A percentile compares a stretch with the other conserved stretches of the same genome.
Evolutionary conservation across 2,888 invertebrate species (phyloP).

Genomic region (Gonocerus acuteangulatus): DNA sequence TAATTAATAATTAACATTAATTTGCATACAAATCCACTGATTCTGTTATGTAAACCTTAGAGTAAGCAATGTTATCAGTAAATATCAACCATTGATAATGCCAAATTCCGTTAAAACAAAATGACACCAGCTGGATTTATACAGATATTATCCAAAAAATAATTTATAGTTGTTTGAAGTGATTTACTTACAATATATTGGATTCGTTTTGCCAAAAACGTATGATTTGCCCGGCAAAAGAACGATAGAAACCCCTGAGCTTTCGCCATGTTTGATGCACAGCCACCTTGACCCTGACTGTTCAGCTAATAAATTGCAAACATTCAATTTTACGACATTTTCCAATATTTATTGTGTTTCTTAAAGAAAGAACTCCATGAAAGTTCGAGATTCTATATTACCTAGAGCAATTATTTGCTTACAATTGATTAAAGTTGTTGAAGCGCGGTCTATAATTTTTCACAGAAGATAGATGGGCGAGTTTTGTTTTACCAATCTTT

Average conservation of each 20-base stretch:
- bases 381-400: not conserved
- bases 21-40: not conserved
- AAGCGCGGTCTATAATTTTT: constrained; percentile 23
- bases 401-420: not conserved
- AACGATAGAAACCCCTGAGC: too few relatives aligned
- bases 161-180: not conserved
- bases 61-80: too few relatives aligned
- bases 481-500: constrained; percentile 27
- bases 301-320: constrained; percentile 13
- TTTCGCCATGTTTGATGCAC: constrained; percentile 21
- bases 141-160: not conserved
- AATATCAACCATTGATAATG: not conserved
- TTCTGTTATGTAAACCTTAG: not conserved
- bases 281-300: constrained; percentile 24
- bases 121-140: not conserved
- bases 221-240: too few relatives aligned
- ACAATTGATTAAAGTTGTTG: not conserved
- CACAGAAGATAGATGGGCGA: constrained; percentile 20
- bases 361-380: not conserved
- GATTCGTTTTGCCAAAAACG: too few relatives aligned
- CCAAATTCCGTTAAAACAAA: not conserved
- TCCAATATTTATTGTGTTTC: not conserved
- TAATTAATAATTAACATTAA: too few relatives aligned
- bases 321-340: constrained; percentile 15
- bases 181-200: too few relatives aligned